Evolutionary conservation across 2,888 invertebrate species (phyloP).

Genomic region (Muschampia plurimacula): DNA sequence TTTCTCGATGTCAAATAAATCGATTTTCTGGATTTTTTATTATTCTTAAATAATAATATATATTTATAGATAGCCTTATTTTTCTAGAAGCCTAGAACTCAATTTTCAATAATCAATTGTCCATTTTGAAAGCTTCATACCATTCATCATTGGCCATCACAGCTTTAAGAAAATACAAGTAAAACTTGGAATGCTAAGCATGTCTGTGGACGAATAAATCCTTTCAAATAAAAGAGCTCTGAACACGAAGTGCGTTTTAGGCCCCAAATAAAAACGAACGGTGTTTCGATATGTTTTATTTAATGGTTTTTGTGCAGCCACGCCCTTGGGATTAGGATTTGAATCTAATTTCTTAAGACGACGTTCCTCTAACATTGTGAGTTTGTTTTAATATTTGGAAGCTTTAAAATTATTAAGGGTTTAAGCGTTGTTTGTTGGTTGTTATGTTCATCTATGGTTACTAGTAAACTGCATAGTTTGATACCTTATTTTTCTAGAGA

Average conservation of each 20-base stretch:
- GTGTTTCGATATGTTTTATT: slow-evolving; percentile 49
- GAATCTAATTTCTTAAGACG: slow-evolving; percentile 39
- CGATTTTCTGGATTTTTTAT: no score
- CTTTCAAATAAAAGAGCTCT: slow-evolving; percentile 43
- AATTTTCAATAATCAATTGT: background rate
- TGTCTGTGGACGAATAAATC: slow-evolving; percentile 43
- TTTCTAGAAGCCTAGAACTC: no score
- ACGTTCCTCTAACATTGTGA: slow-evolving; percentile 5
- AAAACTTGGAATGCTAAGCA: slow-evolving; percentile 27
- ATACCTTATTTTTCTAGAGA: no score
- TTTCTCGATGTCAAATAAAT: no score
- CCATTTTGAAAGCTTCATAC: background rate
- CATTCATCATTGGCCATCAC: background rate
- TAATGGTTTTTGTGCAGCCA: slow-evolving; percentile 46
- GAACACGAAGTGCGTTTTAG: slow-evolving; percentile 45
- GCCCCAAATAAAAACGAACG: slow-evolving; percentile 45
- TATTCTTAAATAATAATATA: no score
- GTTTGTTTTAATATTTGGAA: background rate
- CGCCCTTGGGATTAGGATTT: slow-evolving; percentile 41
- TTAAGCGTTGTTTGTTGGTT: no score
- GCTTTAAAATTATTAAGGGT: no score
- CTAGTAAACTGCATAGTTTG: no score
- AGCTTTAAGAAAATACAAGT: background rate
- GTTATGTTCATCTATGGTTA: no score
- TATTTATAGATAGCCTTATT: no score